Evolutionary conservation across 2,797 vertebrate genomes (phyloP).

Genomic region (Eidolon dupreanum): DNA sequence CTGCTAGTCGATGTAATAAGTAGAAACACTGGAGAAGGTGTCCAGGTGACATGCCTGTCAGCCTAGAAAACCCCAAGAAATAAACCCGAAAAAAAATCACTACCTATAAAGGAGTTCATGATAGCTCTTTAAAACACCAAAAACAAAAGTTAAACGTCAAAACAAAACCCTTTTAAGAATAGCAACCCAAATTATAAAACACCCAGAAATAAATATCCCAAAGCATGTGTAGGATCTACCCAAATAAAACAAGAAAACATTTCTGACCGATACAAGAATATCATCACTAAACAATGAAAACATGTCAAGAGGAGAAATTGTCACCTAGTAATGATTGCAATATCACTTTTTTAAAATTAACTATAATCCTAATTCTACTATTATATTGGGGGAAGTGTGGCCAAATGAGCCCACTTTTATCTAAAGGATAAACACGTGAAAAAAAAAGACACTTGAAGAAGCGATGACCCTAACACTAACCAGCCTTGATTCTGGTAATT

Average conservation of each 20-base stretch:
- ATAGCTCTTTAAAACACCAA: background rate
- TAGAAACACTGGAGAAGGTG: background rate
- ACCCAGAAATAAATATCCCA: background rate
- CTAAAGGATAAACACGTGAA: background rate
- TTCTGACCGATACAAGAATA: background rate
- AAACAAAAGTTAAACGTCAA: background rate
- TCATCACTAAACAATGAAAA: background rate
- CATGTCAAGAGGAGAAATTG: background rate
- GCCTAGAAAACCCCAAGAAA: background rate
- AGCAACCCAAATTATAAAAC: background rate
- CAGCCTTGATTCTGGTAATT: background rate
- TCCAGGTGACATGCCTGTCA: background rate
- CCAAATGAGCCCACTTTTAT: background rate
- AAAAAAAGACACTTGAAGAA: slow-evolving; percentile 3
- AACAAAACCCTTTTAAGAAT: background rate
- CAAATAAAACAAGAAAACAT: background rate
- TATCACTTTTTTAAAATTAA: background rate
- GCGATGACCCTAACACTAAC: background rate
- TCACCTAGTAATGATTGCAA: background rate
- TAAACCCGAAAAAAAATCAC: background rate
- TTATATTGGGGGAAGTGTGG: background rate
- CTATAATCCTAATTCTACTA: background rate
- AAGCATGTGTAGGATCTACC: background rate
- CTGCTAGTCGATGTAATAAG: background rate
- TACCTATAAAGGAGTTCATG: background rate